Evolutionary conservation across 2,113 vertebrate species (phyloP).

Genomic region (Propithecus coquereli): DNA sequence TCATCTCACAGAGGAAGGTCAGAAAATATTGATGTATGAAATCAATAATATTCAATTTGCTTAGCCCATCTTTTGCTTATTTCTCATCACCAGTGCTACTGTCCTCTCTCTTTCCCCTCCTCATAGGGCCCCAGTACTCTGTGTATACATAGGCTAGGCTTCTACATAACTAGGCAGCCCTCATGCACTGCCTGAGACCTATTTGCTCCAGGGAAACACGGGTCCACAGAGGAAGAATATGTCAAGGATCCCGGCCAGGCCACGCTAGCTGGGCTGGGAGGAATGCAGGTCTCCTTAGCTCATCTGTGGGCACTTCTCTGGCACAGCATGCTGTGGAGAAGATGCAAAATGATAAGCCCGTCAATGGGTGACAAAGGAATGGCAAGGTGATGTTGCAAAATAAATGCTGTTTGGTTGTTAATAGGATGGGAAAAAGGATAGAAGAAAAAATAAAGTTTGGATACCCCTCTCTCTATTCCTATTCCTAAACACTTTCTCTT

Average conservation of each 20-base stretch:
- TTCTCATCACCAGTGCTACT: neutral
- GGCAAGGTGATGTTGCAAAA: neutral
- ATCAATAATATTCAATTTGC: slow-evolving; percentile 2
- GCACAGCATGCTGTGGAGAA: neutral
- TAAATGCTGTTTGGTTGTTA: neutral
- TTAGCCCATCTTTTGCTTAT: neutral
- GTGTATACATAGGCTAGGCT: neutral
- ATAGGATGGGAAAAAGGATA: neutral
- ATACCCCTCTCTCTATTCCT: accelerated
- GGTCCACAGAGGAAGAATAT: neutral
- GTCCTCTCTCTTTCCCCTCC: neutral
- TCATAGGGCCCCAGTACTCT: neutral
- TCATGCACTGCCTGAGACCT: neutral
- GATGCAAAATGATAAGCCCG: neutral
- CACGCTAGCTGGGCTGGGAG: neutral
- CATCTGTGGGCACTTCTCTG: neutral
- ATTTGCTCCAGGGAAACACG: neutral
- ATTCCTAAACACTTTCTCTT: neutral
- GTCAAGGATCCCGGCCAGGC: neutral
- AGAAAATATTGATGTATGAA: neutral
- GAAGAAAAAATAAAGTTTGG: neutral
- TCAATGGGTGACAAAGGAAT: neutral
- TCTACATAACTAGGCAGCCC: neutral
- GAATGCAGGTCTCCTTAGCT: neutral
- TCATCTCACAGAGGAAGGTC: slow-evolving; percentile 15